Base-by-base conservation (phyloP, 2,113 vertebrate species). In the Macquaria ambigua region DNA sequence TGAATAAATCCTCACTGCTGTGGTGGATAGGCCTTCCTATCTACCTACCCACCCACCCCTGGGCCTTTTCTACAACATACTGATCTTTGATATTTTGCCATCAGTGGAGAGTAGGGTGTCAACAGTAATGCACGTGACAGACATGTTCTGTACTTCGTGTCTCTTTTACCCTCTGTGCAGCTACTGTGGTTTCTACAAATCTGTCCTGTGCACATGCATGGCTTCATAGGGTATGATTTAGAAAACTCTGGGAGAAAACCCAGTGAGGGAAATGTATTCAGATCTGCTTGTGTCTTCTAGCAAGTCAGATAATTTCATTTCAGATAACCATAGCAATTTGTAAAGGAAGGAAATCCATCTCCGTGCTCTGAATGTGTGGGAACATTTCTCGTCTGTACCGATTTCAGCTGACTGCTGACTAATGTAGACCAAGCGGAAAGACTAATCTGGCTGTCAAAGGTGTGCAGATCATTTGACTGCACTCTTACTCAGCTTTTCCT, bases 121-220 rank as follows among this genome's bases (percentile, higher is more conserved):
- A 21, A 31, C 46, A 20, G 39, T 43, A 52, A 68, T 39, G 34
- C 50, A n/a, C 39, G 53, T 75, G 61, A 73, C 67, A 25, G 34
- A 48, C 23, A 7, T 69, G 76, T 74, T 64, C 73, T 52, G 86
- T 64, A 89, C 63, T 73, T 66, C 4, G 23, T 79, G 77, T 76
- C 79, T 78, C 64, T 56, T 46, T 50, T 67, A 77, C 31, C 16
- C 10, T 74, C 31, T 55, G 66, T 41, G 6, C 39, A 61, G 41
- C 43, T 15, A 66, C 48, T 41, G 5, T 2, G 14, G 14, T 55
- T 25, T 10, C 8, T 18, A 28, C 37, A 12, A 25, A 55, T 31
- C 43, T 62, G 39, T 14, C 1, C 18, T 67, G 28, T 53, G 43
- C 62, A 53, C 55, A 34, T 15, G 21, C 28, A 39, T 43, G 5